Base-by-base conservation (phyloP, 1,140 invertebrate genomes). In the Hycleus phaleratus region DNA sequence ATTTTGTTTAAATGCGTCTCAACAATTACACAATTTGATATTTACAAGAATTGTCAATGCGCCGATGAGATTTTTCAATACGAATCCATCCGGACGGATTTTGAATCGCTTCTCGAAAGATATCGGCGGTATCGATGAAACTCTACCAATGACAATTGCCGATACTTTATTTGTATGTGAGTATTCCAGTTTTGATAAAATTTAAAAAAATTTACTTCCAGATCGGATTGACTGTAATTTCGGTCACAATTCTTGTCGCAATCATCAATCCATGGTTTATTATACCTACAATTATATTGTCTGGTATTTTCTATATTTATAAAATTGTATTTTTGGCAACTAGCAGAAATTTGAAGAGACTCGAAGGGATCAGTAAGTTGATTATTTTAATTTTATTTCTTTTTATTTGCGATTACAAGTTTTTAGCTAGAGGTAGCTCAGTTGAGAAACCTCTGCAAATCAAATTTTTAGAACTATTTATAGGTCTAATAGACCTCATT, bases 1-100 rank as follows among this genome's bases (percentile, higher is more conserved):
- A 64, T 81, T 90, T 58, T 90, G 89, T 50, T 85, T 93, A 76
- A 84, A 80, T 75, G 83, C 88, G 5, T 93, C 92, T 0, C 81
- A 85, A 12, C 56, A 50, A 58, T 72, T 88, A 12, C 86, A 88
- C 66, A 79, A 86, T 61, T 67, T 58, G 0, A 84, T 88, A 76
- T 87, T 87, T 67, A 61, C 70, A 26, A 76, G 75, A 55, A 73
- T 86, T 25, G 69, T 85, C 3, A 65, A 74, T 8, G 76, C 81
- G 4, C 74, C 78, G 3, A 80, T 82, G 74, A 65, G 68, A 38
- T 83, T 83, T 66, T 83, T 82, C 68, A 78, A 82, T 52, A 66
- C 68, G 6, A 83, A 77, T 58, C 78, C 80, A 38, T 68, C 71
- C 26, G 83, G 64, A 48, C 67, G 77, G 44, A 74, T 81, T 65